Base-by-base conservation (phyloP, 2,113 vertebrate genomes). In the Condylura cristata region DNA sequence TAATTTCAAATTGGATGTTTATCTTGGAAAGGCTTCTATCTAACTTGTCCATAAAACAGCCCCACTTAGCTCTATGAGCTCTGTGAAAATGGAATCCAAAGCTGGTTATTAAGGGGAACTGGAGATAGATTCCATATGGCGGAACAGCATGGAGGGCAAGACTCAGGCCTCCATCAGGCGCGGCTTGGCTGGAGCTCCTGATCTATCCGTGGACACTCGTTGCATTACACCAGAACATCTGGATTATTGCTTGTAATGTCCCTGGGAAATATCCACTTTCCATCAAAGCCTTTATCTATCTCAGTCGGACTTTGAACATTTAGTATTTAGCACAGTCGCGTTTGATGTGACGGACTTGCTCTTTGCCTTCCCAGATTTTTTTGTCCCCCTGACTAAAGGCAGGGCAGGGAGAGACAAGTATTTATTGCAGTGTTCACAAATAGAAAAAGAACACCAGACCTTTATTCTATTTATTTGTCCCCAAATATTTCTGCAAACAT, bases 61-160 rank as follows among this genome's bases (percentile, higher is more conserved):
- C 99, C 99, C 99, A 99, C 99, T 99, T 99, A 99, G 99, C 99
- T 98, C 99, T 98, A 98, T 98, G 99, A 99, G 99, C 99, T 98
- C 99, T 99, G 99, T 98, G 98, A 99, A 99, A 99, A 99, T 98
- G 98, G 99, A 99, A 99, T 99, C 99, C 98, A 99, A 98, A 98
- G 98, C 99, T 99, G 99, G 99, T 99, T 99, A 99, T 99, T 99
- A 99, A 99, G 99, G 98, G 99, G 98, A 98, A 97, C 98, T 97
- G 97, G 99, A 98, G 99, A 99, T 99, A 99, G 99, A 98, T 99
- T 99, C 99, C 99, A 99, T 99, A 99, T 99, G 99, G 99, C 98
- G 61, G 98, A 99, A 99, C 99, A 99, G 99, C 99, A 99, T 99
- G 99, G 99, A 99, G 98, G 98, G 98, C 98, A 98, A 96, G 98